phyloP scores from a whole-genome alignment of 2,888 invertebrate genomes.

The Eupeodes luniger region DNA sequence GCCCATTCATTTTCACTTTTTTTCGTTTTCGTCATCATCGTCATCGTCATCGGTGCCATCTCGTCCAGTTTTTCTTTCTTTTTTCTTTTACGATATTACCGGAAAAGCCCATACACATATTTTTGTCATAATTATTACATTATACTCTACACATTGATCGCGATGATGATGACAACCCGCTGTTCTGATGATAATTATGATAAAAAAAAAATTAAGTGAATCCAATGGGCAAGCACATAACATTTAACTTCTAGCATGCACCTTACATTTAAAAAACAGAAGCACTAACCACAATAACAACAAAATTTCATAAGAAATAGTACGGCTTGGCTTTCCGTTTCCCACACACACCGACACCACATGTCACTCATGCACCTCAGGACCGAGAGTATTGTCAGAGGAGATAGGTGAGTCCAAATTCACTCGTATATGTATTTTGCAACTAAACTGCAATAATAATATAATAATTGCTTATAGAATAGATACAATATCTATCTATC shows the following conservation, averaged over 20 bases:
- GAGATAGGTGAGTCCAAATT: conserved; percentile 16
- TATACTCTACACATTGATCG: conserved; percentile 33
- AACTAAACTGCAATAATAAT: conserved; percentile 7
- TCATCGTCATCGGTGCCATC: neutral
- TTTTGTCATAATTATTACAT: conserved; percentile 56
- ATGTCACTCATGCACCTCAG: neutral
- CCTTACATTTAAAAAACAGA: conserved; percentile 55
- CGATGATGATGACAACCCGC: conserved; percentile 58
- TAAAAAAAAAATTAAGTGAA: conserved; percentile 67
- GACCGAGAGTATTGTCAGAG: neutral
- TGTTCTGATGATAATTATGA: conserved; percentile 52
- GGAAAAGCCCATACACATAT: conserved; percentile 69
- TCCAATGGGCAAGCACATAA: conserved; percentile 63
- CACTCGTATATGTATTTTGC: neutral
- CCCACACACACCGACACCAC: conserved; percentile 30
- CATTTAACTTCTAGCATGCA: conserved; percentile 56
- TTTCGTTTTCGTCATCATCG: conserved; percentile 2
- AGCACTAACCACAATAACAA: conserved; percentile 23
- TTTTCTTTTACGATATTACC: conserved; percentile 32
- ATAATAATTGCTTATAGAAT: conserved; percentile 14
- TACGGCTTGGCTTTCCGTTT: conserved; percentile 57
- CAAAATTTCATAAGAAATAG: conserved; percentile 17
- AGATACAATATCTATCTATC: neutral
- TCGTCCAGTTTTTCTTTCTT: conserved; percentile 11
- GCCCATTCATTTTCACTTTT: conserved; percentile 71